A percentile compares a stretch with the other conserved stretches of the same genome.
These are phyloP conservation scores for Crotophaga sulcirostris DNA, from an alignment of 2,113 vertebrate species.

Conservation along the genomic window DNA sequence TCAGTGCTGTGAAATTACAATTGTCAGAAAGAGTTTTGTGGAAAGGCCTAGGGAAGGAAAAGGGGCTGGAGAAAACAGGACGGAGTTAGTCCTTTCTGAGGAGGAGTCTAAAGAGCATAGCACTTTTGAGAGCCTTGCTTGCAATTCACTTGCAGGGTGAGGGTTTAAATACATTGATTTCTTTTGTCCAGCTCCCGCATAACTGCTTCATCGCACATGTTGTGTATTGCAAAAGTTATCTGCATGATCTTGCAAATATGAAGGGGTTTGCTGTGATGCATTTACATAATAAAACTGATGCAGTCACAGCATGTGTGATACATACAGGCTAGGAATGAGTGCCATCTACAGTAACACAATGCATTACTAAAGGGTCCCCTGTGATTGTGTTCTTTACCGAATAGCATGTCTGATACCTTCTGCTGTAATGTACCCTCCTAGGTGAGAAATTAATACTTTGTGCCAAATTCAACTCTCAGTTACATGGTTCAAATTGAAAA, in stretches of 20 bases:
- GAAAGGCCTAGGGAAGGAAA: neutral
- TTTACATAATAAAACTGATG: neutral
- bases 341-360: slow-evolving; percentile 48
- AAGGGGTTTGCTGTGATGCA: neutral
- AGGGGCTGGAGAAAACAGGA: neutral
- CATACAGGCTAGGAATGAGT: slow-evolving; percentile 24
- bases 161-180: neutral
- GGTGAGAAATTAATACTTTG: slow-evolving; percentile 32
- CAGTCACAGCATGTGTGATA: neutral
- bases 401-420: neutral
- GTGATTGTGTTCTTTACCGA: neutral
- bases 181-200: slow-evolving; percentile 14
- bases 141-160: neutral
- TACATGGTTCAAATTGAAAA: neutral
- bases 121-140: neutral
- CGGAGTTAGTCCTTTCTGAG: neutral
- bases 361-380: neutral
- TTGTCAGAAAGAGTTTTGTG: neutral
- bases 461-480: slow-evolving; percentile 28
- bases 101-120: neutral
- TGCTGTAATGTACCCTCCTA: neutral
- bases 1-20: neutral
- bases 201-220: neutral
- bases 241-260: neutral
- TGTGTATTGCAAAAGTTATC: neutral